phyloP scores from a whole-genome alignment of 2,113 vertebrate species.

The Capreolus pygargus region DNA sequence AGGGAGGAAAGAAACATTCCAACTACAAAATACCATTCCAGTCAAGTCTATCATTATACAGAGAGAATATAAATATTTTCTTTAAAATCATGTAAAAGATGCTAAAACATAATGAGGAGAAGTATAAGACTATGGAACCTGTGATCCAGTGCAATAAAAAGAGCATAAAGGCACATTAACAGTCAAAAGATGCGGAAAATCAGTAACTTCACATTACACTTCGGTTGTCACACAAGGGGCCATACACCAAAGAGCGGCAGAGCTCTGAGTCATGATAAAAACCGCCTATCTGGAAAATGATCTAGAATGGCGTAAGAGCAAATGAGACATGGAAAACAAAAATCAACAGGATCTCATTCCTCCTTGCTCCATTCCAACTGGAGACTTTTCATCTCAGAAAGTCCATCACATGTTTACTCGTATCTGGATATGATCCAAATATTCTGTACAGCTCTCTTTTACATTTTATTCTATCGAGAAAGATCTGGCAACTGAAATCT shows the following conservation, averaged over 20 bases:
- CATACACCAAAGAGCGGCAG: not conserved
- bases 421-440: constrained; percentile 69
- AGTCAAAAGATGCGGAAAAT: not conserved
- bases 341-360: not conserved
- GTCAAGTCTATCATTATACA: not conserved
- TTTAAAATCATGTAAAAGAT: not conserved
- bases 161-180: not conserved
- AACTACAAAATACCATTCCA: not conserved
- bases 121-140: not conserved
- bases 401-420: constrained; percentile 13
- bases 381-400: not conserved
- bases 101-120: not conserved
- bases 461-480: constrained; percentile 72
- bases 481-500: constrained; percentile 84
- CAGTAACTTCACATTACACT: not conserved
- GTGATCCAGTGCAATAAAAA: not conserved
- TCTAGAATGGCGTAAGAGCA: not conserved
- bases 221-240: not conserved
- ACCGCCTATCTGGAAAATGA: not conserved
- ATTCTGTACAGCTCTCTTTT: not conserved
- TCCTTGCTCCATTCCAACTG: not conserved
- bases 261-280: not conserved
- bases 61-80: not conserved
- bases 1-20: not conserved
- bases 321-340: not conserved